Evolutionary conservation across 2,113 vertebrate species (phyloP).

Genomic region (Azemiops feae): DNA sequence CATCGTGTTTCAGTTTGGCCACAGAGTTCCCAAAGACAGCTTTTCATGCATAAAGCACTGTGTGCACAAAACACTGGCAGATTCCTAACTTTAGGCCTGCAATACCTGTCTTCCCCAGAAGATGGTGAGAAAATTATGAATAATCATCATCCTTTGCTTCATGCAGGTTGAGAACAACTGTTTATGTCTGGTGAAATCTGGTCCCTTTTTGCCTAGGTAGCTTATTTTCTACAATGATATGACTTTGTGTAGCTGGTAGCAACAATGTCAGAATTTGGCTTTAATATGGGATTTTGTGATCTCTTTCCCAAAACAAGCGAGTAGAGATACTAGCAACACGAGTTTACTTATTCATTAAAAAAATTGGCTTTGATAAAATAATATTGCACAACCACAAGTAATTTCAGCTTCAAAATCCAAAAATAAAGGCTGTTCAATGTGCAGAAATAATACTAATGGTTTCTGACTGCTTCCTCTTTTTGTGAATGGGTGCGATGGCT

Average conservation of each 20-base stretch:
- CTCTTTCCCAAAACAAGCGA: background rate
- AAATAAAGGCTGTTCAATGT: background rate
- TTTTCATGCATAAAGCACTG: background rate
- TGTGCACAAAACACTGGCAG: background rate
- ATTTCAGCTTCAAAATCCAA: background rate
- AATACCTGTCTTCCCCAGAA: constrained; percentile 1
- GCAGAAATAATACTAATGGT: background rate
- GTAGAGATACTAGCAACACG: background rate
- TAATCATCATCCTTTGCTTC: background rate
- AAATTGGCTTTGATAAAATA: background rate
- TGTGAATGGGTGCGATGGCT: too few relatives aligned
- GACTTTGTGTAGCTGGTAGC: background rate
- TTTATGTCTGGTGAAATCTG: background rate
- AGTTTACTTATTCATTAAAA: background rate
- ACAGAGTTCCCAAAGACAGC: background rate
- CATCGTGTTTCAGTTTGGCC: background rate
- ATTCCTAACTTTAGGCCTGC: background rate
- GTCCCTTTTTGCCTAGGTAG: background rate
- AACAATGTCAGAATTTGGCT: background rate
- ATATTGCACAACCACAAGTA: background rate
- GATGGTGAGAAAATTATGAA: constrained; percentile 26
- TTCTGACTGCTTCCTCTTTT: background rate
- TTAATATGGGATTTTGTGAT: constrained; percentile 3
- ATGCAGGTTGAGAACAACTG: background rate
- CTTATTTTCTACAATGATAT: background rate